Conservation (phyloP, 2,797 vertebrate genomes). For the Adelosebastes latens region DNA sequence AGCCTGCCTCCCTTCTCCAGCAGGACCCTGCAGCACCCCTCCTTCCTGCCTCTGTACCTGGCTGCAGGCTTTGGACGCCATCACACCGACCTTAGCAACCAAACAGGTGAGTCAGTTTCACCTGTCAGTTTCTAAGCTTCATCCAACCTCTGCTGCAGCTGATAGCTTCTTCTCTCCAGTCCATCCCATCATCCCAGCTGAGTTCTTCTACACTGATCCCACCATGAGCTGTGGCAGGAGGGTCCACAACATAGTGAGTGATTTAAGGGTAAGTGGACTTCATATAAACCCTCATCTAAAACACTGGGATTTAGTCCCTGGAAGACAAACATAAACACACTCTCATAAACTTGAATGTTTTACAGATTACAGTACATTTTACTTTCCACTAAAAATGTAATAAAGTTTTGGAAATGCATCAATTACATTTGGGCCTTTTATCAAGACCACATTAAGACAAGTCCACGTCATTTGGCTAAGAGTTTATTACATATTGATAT, state of each 20-base stretch:
- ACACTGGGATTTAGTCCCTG: neutral
- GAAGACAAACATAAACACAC: neutral
- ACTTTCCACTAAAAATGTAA: neutral
- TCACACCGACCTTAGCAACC: neutral
- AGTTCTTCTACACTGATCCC: conserved; percentile 63
- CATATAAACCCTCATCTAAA: neutral
- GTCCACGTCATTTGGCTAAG: neutral
- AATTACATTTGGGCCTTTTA: neutral
- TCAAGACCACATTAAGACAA: neutral
- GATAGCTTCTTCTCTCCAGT: conserved; percentile 7
- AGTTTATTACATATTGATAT: neutral
- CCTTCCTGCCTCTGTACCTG: conserved; percentile 50
- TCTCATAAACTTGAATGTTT: neutral
- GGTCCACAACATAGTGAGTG: conserved; percentile 48
- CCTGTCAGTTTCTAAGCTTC: neutral
- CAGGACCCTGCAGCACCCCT: conserved; percentile 67
- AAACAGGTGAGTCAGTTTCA: conserved; percentile 12
- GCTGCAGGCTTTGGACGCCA: neutral
- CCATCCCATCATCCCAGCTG: conserved; percentile 12
- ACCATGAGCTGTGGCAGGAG: conserved; percentile 22
- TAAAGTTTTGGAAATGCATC: neutral
- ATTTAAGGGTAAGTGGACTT: conserved; percentile 46
- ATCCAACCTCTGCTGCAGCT: neutral
- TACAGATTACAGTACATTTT: too few species aligned
- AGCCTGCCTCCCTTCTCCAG: conserved; percentile 3